These are phyloP conservation scores for Oxytorus armatus DNA, from an alignment of 2,888 invertebrate genomes.

Conservation along the genomic window DNA sequence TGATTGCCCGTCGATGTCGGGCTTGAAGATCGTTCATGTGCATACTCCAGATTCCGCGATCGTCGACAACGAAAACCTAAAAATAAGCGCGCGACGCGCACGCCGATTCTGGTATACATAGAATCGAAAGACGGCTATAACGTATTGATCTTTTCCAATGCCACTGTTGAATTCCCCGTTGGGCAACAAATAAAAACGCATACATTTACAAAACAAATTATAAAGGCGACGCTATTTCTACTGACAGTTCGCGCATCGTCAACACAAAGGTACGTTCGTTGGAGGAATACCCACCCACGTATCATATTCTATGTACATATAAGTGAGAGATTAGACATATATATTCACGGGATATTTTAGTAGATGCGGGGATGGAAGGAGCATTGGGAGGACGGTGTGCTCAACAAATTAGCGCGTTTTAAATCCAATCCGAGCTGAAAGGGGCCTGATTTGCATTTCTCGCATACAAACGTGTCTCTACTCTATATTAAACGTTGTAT, in stretches of 20 bases:
- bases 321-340: constrained; percentile 23
- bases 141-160: constrained; percentile 33
- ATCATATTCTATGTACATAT: constrained; percentile 2
- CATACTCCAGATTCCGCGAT: too few species aligned
- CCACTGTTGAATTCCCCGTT: background rate
- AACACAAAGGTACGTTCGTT: constrained; percentile 34
- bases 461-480: constrained; percentile 69
- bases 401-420: constrained; percentile 84
- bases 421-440: constrained; percentile 83
- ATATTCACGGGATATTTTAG: constrained; percentile 22
- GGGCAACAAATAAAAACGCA: constrained; percentile 21
- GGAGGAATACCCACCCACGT: constrained; percentile 29
- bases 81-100: too few species aligned
- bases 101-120: too few species aligned
- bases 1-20: too few species aligned
- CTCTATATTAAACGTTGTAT: constrained; percentile 9
- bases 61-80: too few species aligned
- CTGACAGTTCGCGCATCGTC: constrained; percentile 31
- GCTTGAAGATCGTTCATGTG: too few species aligned
- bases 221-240: constrained; percentile 7
- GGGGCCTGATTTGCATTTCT: constrained; percentile 81
- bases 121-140: constrained; percentile 43
- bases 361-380: constrained; percentile 48
- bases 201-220: background rate
- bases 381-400: constrained; percentile 69